A percentile compares a stretch with the other conserved stretches of the same genome.
Evolutionary conservation across 2,888 invertebrate species (phyloP).

Genomic region (Sarcophaga carnaria): DNA sequence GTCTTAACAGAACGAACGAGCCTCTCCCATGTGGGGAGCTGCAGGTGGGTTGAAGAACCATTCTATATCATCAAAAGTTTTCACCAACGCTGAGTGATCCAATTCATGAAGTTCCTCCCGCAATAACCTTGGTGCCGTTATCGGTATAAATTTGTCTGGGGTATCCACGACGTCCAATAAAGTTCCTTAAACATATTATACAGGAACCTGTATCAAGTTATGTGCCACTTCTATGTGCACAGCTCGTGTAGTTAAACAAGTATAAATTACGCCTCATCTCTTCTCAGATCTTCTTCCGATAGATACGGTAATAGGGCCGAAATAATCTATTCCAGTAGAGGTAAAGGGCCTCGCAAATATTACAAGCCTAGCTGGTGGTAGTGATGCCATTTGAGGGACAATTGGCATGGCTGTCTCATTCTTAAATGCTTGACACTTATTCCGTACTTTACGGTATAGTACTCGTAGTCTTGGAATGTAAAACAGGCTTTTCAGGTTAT

Average conservation of each 20-base stretch:
- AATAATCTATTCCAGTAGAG: slow-evolving; percentile 55
- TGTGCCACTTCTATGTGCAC: slow-evolving; percentile 62
- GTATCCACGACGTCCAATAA: slow-evolving; percentile 58
- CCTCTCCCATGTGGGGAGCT: slow-evolving; percentile 64
- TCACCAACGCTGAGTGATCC: neutral
- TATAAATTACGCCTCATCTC: slow-evolving; percentile 65
- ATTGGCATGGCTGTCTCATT: slow-evolving; percentile 48
- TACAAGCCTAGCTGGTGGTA: slow-evolving; percentile 43
- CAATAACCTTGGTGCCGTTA: slow-evolving; percentile 40
- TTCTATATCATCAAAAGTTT: slow-evolving; percentile 32
- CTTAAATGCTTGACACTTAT: slow-evolving; percentile 53
- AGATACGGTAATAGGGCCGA: slow-evolving; percentile 59
- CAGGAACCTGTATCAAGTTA: slow-evolving; percentile 61
- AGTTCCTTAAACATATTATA: slow-evolving; percentile 58
- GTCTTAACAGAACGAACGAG: slow-evolving; percentile 56
- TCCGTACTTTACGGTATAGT: slow-evolving; percentile 56
- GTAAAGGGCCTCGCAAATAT: slow-evolving; percentile 59
- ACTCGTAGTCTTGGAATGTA: slow-evolving; percentile 64
- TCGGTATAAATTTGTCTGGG: slow-evolving; percentile 63
- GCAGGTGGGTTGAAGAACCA: slow-evolving; percentile 58
- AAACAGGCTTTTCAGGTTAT: slow-evolving; percentile 39
- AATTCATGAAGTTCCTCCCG: slow-evolving; percentile 8
- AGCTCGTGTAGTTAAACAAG: slow-evolving; percentile 61
- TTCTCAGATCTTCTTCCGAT: slow-evolving; percentile 64
- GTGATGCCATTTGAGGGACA: slow-evolving; percentile 56